Conservation (phyloP, 2,888 invertebrate genomes). For the Gymnoscelis rufifasciata region DNA sequence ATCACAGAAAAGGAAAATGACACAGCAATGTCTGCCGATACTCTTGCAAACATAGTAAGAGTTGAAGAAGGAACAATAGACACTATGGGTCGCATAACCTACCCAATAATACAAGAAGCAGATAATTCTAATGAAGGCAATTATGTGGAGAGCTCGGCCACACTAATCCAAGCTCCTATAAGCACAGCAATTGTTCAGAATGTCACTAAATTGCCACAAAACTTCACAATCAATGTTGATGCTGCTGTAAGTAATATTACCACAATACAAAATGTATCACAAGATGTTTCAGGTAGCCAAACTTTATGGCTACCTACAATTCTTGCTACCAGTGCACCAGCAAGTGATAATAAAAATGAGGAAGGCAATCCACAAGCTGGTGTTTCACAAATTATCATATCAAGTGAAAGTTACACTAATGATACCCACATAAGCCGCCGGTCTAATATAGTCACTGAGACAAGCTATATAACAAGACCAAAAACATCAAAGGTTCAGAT, state of each 20-base stretch:
- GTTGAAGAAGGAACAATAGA: conserved; percentile 64
- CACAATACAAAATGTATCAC: conserved; percentile 69
- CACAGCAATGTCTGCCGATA: conserved; percentile 64
- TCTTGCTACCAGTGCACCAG: conserved; percentile 58
- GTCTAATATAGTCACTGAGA: conserved; percentile 64
- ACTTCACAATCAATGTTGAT: conserved; percentile 73
- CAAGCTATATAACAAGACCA: conserved; percentile 58
- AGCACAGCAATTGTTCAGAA: conserved; percentile 71
- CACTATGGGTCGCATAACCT: conserved; percentile 60
- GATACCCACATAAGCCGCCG: conserved; percentile 52
- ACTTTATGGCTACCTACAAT: conserved; percentile 73
- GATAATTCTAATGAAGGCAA: conserved; percentile 64
- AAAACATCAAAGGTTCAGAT: conserved; percentile 74
- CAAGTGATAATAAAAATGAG: conserved; percentile 55
- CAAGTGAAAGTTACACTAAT: conserved; percentile 68
- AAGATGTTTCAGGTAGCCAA: conserved; percentile 65
- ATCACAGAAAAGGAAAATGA: conserved; percentile 61
- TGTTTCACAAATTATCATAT: conserved; percentile 70
- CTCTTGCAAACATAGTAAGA: conserved; percentile 64
- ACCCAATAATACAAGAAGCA: conserved; percentile 64
- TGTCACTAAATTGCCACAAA: conserved; percentile 69
- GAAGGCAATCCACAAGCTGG: conserved; percentile 59
- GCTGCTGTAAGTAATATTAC: conserved; percentile 68
- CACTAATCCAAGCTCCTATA: conserved; percentile 65
- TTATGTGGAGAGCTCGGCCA: conserved; percentile 63